These are phyloP conservation scores for Actenoides lindsayi DNA, from an alignment of 2,113 vertebrate genomes.

Conservation along the genomic window DNA sequence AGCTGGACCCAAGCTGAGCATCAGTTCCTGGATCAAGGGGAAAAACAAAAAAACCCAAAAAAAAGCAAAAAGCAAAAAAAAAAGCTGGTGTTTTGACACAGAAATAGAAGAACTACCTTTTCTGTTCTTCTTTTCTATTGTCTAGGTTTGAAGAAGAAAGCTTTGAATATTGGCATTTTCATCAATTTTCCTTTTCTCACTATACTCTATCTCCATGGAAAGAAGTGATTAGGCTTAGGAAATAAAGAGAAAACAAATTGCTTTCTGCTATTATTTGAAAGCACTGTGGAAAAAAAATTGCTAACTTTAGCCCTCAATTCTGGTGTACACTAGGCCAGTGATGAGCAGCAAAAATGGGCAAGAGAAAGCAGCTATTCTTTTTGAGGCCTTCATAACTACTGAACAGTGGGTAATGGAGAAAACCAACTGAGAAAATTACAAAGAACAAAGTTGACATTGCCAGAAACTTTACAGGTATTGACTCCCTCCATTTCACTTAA, in stretches of 20 bases:
- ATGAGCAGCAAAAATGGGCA: neutral
- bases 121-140: neutral
- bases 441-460: neutral
- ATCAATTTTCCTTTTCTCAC: neutral
- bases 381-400: neutral
- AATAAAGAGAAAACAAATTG: neutral
- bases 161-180: neutral
- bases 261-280: constrained; percentile 13
- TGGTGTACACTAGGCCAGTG: neutral
- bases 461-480: neutral
- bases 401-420: neutral
- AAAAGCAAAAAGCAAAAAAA: too few relatives aligned
- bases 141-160: neutral
- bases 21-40: neutral
- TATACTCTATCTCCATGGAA: neutral
- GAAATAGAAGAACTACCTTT: neutral
- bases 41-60: neutral
- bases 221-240: neutral
- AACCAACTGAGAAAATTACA: constrained; percentile 41
- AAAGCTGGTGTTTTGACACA: neutral
- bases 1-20: neutral
- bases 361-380: constrained; percentile 2
- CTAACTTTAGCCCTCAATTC: neutral
- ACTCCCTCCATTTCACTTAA: neutral
- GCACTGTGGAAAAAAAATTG: neutral